phyloP scores from a whole-genome alignment of 1,140 invertebrate species.

The Arion vulgaris region DNA sequence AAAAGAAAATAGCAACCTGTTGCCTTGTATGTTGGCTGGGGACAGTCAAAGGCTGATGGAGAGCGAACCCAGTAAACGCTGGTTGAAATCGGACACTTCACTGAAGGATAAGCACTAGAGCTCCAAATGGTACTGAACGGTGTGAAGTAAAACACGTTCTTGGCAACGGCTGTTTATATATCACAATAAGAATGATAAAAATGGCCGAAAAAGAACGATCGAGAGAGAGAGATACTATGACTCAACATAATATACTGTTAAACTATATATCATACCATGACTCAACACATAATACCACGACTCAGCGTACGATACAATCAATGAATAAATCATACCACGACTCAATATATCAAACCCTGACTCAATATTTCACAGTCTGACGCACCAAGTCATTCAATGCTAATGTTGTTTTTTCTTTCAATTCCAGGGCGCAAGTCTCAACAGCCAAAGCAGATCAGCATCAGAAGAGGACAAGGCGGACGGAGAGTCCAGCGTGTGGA shows the following conservation, averaged over 20 bases:
- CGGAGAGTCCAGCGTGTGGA: slow-evolving; percentile 41
- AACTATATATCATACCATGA: background rate
- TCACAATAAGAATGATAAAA: too few relatives aligned
- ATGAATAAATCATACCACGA: background rate
- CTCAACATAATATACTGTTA: background rate
- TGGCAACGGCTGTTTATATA: too few relatives aligned
- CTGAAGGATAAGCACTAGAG: too few relatives aligned
- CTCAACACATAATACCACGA: background rate
- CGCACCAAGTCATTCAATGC: background rate
- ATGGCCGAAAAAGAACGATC: too few relatives aligned
- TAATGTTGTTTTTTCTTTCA: background rate
- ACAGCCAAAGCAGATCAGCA: slow-evolving; percentile 51
- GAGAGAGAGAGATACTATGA: too few relatives aligned
- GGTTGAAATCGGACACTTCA: too few relatives aligned
- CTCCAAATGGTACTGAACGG: too few relatives aligned
- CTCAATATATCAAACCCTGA: background rate
- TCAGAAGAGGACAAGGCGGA: slow-evolving; percentile 49
- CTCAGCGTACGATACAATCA: background rate
- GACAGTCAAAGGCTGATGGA: too few relatives aligned
- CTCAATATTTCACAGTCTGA: background rate
- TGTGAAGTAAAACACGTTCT: too few relatives aligned
- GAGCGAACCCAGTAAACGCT: too few relatives aligned
- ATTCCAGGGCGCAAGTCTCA: slow-evolving; percentile 47
- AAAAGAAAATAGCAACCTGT: too few relatives aligned
- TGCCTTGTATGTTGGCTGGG: too few relatives aligned